These are phyloP conservation scores for Equus quagga DNA, from an alignment of 2,113 vertebrate genomes.

Conservation along the genomic window DNA sequence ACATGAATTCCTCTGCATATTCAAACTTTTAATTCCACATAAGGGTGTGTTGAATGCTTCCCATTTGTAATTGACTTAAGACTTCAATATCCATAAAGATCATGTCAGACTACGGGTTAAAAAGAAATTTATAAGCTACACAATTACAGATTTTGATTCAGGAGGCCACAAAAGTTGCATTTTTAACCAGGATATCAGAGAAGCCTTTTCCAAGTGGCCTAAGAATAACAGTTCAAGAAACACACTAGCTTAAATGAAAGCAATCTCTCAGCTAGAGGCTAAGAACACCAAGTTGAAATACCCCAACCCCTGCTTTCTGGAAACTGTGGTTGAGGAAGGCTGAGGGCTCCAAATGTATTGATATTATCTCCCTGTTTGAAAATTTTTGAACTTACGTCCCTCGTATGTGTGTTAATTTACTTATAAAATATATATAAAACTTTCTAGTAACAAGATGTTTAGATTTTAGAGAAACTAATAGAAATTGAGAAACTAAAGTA, in stretches of 20 bases:
- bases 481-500: background rate
- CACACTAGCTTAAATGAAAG: background rate
- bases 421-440: background rate
- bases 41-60: background rate
- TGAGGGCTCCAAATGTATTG: background rate
- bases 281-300: background rate
- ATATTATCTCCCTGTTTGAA: background rate
- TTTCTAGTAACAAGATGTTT: background rate
- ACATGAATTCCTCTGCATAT: background rate
- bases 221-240: background rate
- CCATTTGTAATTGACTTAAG: background rate
- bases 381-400: background rate
- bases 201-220: background rate
- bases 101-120: background rate
- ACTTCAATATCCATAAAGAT: background rate
- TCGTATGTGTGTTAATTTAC: background rate
- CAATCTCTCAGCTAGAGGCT: background rate
- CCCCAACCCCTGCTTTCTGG: accelerated
- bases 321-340: background rate
- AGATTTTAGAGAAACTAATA: background rate
- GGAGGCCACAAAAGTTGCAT: background rate
- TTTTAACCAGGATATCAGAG: background rate
- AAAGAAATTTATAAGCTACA: background rate
- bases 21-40: background rate
- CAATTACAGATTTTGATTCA: background rate